Base-by-base conservation (phyloP, 1,140 invertebrate species). In the Drosophila biarmipes region DNA sequence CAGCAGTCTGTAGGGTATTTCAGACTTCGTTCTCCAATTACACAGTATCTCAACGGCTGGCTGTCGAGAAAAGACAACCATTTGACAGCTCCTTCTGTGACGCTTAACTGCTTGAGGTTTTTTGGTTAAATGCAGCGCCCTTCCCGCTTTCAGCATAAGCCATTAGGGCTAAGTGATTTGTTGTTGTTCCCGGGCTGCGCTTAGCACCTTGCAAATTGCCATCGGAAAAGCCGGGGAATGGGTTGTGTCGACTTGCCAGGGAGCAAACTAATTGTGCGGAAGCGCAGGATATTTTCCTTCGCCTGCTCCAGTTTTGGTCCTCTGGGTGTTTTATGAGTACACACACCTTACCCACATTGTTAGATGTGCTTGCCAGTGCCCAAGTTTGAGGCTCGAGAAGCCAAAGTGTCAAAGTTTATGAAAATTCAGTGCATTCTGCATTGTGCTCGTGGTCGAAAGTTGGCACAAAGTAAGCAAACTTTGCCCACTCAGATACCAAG, bases 91-190 rank as follows among this genome's bases (percentile, higher is more conserved):
- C 57, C 58, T 81, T 64, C 56, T 51, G 31, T 56, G 67, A 35
- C 40, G 72, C 54, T 89, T 89, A 89, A 89, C 79, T 80, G 84
- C 84, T 89, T 89, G 85, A 80, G 84, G 79, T 87, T 89, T 87
- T 90, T 78, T 43, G 84, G 84, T 89, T 89, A 89, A 89, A 89
- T 89, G 84, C 84, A 75, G 14, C 29, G 31, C 35, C 34, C 27
- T 12, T 69, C 59, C 72, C 78, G 29, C 14, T 31, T 17, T 11
- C 37, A 53, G 43, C 84, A 84, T 73, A 82, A 87, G 84, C 84
- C 85, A 89, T 89, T 89, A 89, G 75, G 84, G 84, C 84, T 89
- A 89, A 89, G 84, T 89, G 84, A 89, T 84, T 89, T 89, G 84
- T 84, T 89, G 78, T 89, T 89, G 80, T 90, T 77, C 35, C 49